These are phyloP conservation scores for Alviniconcha marisindica DNA, from an alignment of 1,140 invertebrate species.

Conservation along the genomic window DNA sequence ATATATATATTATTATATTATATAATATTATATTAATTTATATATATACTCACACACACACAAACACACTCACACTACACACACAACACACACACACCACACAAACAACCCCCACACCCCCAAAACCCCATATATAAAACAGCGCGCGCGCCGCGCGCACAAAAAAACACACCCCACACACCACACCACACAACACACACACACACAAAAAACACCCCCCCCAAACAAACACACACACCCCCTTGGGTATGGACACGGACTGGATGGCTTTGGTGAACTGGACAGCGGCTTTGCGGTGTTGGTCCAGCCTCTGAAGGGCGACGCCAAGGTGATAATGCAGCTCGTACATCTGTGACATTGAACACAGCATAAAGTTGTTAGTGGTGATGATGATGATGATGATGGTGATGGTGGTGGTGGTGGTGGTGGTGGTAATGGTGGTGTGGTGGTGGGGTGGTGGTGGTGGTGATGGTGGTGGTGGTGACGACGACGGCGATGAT, in stretches of 20 bases:
- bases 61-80: too few relatives aligned
- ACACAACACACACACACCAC: too few relatives aligned
- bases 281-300: conserved; percentile 55
- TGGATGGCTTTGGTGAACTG: conserved; percentile 62
- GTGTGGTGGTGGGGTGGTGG: neutral
- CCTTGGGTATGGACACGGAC: conserved; percentile 62
- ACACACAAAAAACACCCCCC: neutral
- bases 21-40: too few relatives aligned
- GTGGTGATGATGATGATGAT: neutral
- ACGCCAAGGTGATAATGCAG: conserved; percentile 63
- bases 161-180: too few relatives aligned
- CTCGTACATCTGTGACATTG: conserved; percentile 63
- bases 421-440: neutral
- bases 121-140: too few relatives aligned
- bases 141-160: too few relatives aligned
- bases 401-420: neutral
- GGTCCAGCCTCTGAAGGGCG: conserved; percentile 60
- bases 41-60: too few relatives aligned
- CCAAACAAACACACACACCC: conserved; percentile 39
- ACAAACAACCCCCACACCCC: too few relatives aligned
- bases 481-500: neutral
- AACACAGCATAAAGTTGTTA: neutral
- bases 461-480: neutral
- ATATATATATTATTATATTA: too few relatives aligned
- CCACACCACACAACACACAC: neutral